phyloP scores from a whole-genome alignment of 2,888 invertebrate species.

The Linnaemya vulpina region DNA sequence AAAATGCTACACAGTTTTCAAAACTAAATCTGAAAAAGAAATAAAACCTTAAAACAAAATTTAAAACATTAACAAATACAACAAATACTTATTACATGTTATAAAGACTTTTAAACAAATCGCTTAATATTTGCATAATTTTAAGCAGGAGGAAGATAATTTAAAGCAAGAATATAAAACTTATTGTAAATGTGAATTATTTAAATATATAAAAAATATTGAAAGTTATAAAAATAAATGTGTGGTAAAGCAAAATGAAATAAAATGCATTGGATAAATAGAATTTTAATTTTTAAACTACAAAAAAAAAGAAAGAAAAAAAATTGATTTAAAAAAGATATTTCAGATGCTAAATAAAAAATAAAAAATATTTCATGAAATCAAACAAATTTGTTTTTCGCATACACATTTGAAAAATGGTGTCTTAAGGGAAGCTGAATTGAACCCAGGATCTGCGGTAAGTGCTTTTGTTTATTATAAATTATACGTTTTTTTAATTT shows the following conservation, averaged over 20 bases:
- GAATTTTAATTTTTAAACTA: slow-evolving; percentile 68
- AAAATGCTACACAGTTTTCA: slow-evolving; percentile 44
- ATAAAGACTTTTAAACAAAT: slow-evolving; percentile 63
- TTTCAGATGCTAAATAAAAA: slow-evolving; percentile 66
- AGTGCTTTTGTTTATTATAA: not conserved
- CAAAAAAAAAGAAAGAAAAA: slow-evolving; percentile 39
- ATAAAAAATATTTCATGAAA: slow-evolving; percentile 60
- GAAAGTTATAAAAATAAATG: slow-evolving; percentile 62
- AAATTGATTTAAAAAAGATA: slow-evolving; percentile 47
- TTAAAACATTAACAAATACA: slow-evolving; percentile 4
- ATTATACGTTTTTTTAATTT: too few species aligned
- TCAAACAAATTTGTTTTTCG: slow-evolving; percentile 14
- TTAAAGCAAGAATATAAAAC: slow-evolving; percentile 26
- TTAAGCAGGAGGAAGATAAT: slow-evolving; percentile 57
- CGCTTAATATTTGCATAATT: slow-evolving; percentile 68
- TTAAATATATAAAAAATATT: slow-evolving; percentile 53
- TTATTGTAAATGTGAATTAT: slow-evolving; percentile 69
- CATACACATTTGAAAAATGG: not conserved
- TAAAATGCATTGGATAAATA: slow-evolving; percentile 60
- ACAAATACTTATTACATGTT: slow-evolving; percentile 60
- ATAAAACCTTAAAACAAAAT: slow-evolving; percentile 40
- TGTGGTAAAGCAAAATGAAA: slow-evolving; percentile 40
- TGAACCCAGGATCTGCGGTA: too few species aligned
- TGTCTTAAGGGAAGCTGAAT: too few species aligned
- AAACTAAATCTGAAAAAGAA: slow-evolving; percentile 42